These are phyloP conservation scores for Chlorocebus sabaeus DNA, from an alignment of 2,113 vertebrate genomes.

Conservation along the genomic window DNA sequence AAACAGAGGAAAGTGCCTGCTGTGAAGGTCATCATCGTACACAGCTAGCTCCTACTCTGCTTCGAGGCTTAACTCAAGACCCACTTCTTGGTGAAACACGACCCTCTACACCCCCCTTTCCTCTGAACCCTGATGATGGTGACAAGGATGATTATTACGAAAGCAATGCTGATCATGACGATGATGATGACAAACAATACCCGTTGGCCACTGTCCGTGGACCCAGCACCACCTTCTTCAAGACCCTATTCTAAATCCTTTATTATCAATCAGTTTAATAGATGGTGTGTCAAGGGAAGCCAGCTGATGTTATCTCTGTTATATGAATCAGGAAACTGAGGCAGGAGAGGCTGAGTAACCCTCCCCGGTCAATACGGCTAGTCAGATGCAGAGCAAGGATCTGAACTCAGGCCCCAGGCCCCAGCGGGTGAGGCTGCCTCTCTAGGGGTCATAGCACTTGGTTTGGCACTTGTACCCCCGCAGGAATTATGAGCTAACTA, in stretches of 20 bases:
- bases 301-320: too few species aligned
- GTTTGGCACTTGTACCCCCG: neutral
- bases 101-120: neutral
- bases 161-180: too few species aligned
- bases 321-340: neutral
- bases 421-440: neutral
- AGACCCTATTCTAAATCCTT: neutral
- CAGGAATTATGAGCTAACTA: neutral
- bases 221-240: rapidly evolving
- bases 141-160: rapidly evolving
- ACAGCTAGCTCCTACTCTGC: neutral
- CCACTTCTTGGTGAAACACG: neutral
- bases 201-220: neutral
- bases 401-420: neutral
- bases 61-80: neutral
- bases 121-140: neutral
- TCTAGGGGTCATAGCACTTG: neutral
- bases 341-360: neutral
- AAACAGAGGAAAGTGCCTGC: rapidly evolving
- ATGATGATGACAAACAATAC: rapidly evolving
- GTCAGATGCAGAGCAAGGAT: neutral
- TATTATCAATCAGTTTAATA: rapidly evolving
- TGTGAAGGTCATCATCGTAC: rapidly evolving
- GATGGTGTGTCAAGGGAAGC: neutral
- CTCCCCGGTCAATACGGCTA: rapidly evolving